Evolutionary conservation across 1,140 invertebrate species (phyloP).

Genomic region (Brachionus rubens): DNA sequence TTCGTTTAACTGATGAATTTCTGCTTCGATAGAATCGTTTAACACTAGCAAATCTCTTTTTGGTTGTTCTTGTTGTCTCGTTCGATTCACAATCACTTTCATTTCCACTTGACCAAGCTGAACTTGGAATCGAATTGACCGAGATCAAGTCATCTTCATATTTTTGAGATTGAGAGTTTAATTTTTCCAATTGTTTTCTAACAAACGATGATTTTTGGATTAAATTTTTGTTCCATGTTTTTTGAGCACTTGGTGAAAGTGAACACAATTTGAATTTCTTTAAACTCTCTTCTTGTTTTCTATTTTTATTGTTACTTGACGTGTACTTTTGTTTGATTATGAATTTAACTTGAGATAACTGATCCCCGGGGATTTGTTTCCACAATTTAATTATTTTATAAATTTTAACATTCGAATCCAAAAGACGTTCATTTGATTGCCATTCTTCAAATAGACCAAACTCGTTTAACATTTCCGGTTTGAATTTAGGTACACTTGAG

Average conservation of each 20-base stretch:
- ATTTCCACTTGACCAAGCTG: too few relatives aligned
- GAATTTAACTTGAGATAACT: conserved; percentile 36
- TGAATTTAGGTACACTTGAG: not conserved
- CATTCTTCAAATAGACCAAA: conserved; percentile 42
- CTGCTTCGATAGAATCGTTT: too few relatives aligned
- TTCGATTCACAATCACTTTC: too few relatives aligned
- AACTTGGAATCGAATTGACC: too few relatives aligned
- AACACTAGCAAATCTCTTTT: too few relatives aligned
- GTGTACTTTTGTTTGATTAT: not conserved
- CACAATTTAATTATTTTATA: conserved; percentile 42
- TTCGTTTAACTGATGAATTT: too few relatives aligned
- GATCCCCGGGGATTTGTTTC: conserved; percentile 32
- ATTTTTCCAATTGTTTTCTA: conserved; percentile 24
- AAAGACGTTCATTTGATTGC: conserved; percentile 41
- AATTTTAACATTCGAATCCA: conserved; percentile 34
- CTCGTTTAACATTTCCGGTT: not conserved
- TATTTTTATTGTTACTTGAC: not conserved
- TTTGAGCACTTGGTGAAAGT: conserved; percentile 14
- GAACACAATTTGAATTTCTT: not conserved
- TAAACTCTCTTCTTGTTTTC: not conserved
- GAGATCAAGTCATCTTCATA: too few relatives aligned
- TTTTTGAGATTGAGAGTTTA: too few relatives aligned
- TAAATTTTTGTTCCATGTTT: not conserved
- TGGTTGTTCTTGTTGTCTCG: too few relatives aligned
- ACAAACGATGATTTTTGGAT: not conserved